These are phyloP conservation scores for Hanleya hanleyi DNA, from an alignment of 2,888 invertebrate species.

Conservation along the genomic window DNA sequence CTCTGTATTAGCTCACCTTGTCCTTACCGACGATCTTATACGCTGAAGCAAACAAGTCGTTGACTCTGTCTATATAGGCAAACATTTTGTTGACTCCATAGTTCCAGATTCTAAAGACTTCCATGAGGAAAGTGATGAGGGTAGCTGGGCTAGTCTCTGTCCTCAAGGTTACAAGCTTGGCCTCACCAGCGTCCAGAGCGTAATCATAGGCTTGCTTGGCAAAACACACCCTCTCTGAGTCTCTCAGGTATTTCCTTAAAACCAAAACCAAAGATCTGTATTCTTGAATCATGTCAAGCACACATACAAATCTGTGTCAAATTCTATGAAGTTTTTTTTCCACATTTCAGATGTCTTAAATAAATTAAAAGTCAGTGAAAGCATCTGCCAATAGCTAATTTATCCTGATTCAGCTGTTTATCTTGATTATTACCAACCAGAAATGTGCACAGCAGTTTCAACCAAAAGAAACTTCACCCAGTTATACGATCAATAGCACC, in stretches of 20 bases:
- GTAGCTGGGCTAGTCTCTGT: slow-evolving; percentile 75
- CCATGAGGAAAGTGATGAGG: slow-evolving; percentile 75
- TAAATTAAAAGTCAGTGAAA: too few relatives aligned
- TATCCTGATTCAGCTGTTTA: too few relatives aligned
- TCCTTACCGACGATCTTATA: slow-evolving; percentile 58
- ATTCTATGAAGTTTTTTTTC: too few relatives aligned
- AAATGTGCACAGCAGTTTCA: too few relatives aligned
- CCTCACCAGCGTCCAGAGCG: slow-evolving; percentile 74
- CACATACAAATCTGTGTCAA: too few relatives aligned
- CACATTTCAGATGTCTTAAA: too few relatives aligned
- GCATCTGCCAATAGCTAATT: too few relatives aligned
- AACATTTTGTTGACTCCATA: slow-evolving; percentile 44
- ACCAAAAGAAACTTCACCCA: too few relatives aligned
- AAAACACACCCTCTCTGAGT: slow-evolving; percentile 87
- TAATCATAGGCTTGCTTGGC: slow-evolving; percentile 82
- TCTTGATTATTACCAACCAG: too few relatives aligned
- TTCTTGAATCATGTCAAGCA: too few relatives aligned
- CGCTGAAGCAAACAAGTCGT: slow-evolving; percentile 60
- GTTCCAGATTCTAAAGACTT: slow-evolving; percentile 81
- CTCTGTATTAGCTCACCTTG: slow-evolving; percentile 52
- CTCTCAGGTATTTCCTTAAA: slow-evolving; percentile 85
- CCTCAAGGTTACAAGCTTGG: slow-evolving; percentile 42
- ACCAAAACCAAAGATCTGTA: too few relatives aligned
- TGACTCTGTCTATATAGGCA: slow-evolving; percentile 45
- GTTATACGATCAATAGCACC: too few relatives aligned